Percentiles rank a stretch among this genome's conserved stretches.
phyloP scores from a whole-genome alignment of 2,113 vertebrate species.

The Syngnathoides biaculeatus region DNA sequence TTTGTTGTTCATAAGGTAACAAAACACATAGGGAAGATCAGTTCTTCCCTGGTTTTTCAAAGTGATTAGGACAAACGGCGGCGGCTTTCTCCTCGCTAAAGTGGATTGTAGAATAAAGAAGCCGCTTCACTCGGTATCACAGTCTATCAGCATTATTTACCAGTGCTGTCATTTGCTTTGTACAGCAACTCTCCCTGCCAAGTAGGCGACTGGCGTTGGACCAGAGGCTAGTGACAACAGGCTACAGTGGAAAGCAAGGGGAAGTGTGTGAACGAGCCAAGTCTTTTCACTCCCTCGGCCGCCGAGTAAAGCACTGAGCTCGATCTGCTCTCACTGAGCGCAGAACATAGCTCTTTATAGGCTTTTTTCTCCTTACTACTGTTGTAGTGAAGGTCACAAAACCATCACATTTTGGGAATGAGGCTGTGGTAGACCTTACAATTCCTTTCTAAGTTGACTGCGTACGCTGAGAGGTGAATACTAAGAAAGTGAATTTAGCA shows the following conservation, averaged over 20 bases:
- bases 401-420: slow-evolving; percentile 23
- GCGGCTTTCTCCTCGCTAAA: slow-evolving; percentile 54
- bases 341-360: slow-evolving; percentile 46
- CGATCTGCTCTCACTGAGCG: slow-evolving; percentile 49
- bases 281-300: slow-evolving; percentile 66
- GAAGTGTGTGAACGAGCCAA: slow-evolving; percentile 70
- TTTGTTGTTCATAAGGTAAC: slow-evolving; percentile 57
- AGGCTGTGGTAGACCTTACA: slow-evolving; percentile 5
- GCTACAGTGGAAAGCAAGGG: slow-evolving; percentile 72
- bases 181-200: slow-evolving; percentile 73
- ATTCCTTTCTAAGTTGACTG: not conserved
- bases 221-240: slow-evolving; percentile 78
- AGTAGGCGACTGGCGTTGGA: slow-evolving; percentile 75
- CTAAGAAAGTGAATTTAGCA: not conserved
- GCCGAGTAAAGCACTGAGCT: slow-evolving; percentile 58
- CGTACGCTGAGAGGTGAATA: not conserved
- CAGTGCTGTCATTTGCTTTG: slow-evolving; percentile 77
- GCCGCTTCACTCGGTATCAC: slow-evolving; percentile 67
- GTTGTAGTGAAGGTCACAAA: slow-evolving; percentile 40
- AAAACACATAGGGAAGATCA: slow-evolving; percentile 55
- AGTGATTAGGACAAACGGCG: slow-evolving; percentile 42
- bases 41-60: slow-evolving; percentile 17
- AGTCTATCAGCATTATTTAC: slow-evolving; percentile 75
- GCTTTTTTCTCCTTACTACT: slow-evolving; percentile 28
- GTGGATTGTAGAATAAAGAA: slow-evolving; percentile 67